A percentile compares a stretch with the other conserved stretches of the same genome.
phyloP scores from a whole-genome alignment of 2,113 vertebrate species.

The Zosterops lateralis region DNA sequence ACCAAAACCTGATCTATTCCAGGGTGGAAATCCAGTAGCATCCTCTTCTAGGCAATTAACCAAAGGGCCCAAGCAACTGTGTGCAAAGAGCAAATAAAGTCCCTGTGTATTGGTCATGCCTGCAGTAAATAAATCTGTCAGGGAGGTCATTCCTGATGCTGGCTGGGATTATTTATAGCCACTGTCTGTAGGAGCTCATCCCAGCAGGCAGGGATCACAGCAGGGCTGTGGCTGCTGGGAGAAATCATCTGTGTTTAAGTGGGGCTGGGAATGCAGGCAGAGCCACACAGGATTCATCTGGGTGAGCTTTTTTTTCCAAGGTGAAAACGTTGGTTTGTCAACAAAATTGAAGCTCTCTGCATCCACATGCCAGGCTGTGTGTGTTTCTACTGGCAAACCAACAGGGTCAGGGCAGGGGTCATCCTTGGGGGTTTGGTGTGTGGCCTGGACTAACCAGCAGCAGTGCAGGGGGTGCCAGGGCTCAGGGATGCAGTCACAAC shows the following conservation, averaged over 20 bases:
- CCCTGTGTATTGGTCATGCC: neutral
- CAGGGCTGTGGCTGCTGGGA: neutral
- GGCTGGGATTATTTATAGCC: conserved; percentile 7
- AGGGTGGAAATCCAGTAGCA: neutral
- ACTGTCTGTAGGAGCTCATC: neutral
- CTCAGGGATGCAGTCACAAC: neutral
- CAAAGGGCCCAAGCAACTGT: neutral
- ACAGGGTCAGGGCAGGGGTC: neutral
- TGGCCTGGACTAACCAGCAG: neutral
- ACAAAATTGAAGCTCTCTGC: neutral
- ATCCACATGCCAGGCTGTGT: neutral
- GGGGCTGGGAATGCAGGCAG: neutral
- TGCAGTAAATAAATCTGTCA: conserved; percentile 22
- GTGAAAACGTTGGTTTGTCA: neutral
- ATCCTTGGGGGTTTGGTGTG: neutral
- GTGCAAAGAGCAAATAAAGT: neutral
- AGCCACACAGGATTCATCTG: neutral
- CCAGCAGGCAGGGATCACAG: neutral
- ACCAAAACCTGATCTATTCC: neutral
- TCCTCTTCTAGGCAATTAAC: neutral
- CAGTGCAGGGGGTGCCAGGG: neutral
- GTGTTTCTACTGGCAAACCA: neutral
- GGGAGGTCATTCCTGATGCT: neutral
- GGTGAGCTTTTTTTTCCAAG: neutral
- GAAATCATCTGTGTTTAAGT: neutral